Conservation (phyloP, 2,113 vertebrate genomes). For the Scopus umbretta region DNA sequence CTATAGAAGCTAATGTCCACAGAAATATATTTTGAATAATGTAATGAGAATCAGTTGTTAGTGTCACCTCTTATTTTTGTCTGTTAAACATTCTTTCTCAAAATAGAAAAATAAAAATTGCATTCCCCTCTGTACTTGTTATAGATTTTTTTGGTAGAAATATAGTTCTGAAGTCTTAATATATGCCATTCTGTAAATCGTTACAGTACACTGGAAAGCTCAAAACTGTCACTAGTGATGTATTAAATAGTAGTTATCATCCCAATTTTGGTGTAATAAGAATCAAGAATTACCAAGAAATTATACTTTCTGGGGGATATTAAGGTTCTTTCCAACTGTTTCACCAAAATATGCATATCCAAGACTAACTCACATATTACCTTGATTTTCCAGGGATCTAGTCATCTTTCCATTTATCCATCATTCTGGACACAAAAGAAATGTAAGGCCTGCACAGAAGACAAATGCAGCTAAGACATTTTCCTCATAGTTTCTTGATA, state of each 20-base stretch:
- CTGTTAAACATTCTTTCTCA: not conserved
- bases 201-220: not conserved
- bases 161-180: not conserved
- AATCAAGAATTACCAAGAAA: not conserved
- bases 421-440: not conserved
- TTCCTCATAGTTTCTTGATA: not conserved
- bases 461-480: not conserved
- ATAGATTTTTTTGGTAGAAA: not conserved
- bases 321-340: not conserved
- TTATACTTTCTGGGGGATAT: not conserved
- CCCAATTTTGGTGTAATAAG: not conserved
- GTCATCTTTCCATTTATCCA: not conserved
- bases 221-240: not conserved
- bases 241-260: not conserved
- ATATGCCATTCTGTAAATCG: not conserved
- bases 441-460: not conserved
- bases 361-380: not conserved
- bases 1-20: not conserved
- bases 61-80: not conserved
- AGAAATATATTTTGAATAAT: conserved; percentile 8
- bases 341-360: not conserved
- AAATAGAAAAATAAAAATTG: not conserved
- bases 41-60: not conserved
- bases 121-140: not conserved
- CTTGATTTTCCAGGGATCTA: not conserved